Conservation (phyloP, 2,797 vertebrate genomes). For the Acanthurus lineatus region DNA sequence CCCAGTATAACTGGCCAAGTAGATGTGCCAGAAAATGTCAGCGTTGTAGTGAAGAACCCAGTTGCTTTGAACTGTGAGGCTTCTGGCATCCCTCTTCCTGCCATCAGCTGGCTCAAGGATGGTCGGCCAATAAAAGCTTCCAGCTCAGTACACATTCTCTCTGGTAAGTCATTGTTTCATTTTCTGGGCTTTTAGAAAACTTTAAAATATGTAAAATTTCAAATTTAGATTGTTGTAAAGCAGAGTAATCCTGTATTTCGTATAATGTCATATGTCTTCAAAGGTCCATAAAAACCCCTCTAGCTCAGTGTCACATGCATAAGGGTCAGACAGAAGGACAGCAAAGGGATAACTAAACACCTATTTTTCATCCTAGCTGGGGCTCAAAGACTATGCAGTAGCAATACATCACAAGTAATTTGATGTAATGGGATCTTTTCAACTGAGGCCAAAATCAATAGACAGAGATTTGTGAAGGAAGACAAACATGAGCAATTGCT, state of each 20-base stretch:
- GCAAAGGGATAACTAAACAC: conserved; percentile 2
- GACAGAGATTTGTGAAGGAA: conserved; percentile 39
- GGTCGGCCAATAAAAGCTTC: conserved; percentile 86
- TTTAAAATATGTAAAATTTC: too few relatives aligned
- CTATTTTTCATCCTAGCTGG: conserved; percentile 5
- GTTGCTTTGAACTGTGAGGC: conserved; percentile 92
- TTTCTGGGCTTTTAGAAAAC: not conserved
- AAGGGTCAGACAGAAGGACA: not conserved
- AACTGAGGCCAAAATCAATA: conserved; percentile 61
- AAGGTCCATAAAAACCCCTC: not conserved
- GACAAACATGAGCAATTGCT: conserved; percentile 51
- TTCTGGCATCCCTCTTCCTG: conserved; percentile 93
- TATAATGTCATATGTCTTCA: not conserved
- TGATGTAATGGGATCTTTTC: conserved; percentile 46
- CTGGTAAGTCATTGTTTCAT: conserved; percentile 85
- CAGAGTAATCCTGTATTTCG: accelerated
- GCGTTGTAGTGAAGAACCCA: conserved; percentile 93
- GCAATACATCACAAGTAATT: conserved; percentile 62
- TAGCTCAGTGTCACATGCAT: not conserved
- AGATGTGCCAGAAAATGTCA: conserved; percentile 90
- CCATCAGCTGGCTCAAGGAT: conserved; percentile 93
- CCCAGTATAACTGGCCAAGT: conserved; percentile 89
- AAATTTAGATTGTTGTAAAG: not conserved
- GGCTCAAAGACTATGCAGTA: conserved; percentile 38
- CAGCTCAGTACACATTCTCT: conserved; percentile 88